Conservation (phyloP, 2,797 vertebrate species). For the Melanotaenia parkinsoni region DNA sequence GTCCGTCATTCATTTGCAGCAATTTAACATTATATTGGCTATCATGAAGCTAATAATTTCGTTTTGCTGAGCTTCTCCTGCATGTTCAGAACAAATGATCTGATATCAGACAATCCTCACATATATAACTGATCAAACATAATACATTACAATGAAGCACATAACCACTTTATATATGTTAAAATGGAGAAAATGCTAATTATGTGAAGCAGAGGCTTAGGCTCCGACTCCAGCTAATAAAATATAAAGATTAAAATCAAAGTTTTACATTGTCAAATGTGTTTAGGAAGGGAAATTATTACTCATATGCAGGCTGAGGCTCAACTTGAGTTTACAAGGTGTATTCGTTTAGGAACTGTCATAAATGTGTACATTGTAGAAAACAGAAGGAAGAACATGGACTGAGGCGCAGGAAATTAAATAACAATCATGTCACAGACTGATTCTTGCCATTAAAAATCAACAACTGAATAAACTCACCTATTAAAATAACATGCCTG, state of each 20-base stretch:
- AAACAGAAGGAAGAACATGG: slow-evolving; percentile 1
- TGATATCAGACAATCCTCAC: not conserved
- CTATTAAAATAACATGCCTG: not conserved
- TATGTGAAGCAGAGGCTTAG: not conserved
- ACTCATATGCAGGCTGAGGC: not conserved
- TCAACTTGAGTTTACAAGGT: not conserved
- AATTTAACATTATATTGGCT: not conserved
- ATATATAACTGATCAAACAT: not conserved
- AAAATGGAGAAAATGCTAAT: not conserved
- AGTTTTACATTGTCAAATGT: not conserved
- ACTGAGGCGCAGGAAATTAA: slow-evolving; percentile 4
- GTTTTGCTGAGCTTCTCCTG: not conserved
- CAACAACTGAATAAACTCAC: not conserved
- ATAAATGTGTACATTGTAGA: not conserved
- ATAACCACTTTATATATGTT: not conserved
- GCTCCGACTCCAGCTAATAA: not conserved
- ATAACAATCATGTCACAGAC: not conserved
- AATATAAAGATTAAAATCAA: not conserved
- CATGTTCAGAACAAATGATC: not conserved
- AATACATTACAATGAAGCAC: not conserved
- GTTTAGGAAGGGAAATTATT: not conserved
- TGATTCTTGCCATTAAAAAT: not conserved
- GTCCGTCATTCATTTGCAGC: not conserved
- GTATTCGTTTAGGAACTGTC: not conserved
- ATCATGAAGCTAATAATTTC: not conserved